Evolutionary conservation across 1,140 invertebrate genomes (phyloP).

Genomic region (Drosophila eugracilis): DNA sequence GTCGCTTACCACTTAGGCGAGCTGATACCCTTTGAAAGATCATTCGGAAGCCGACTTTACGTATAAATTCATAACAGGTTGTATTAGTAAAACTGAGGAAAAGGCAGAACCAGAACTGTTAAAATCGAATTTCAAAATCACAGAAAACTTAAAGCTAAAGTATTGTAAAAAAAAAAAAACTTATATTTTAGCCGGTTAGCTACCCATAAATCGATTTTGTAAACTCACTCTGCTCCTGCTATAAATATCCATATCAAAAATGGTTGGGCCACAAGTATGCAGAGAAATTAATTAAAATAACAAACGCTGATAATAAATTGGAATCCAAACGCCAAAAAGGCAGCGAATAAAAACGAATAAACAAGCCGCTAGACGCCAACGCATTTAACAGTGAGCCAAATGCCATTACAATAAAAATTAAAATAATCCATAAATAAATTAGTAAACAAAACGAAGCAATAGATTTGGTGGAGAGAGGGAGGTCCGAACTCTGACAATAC

Average conservation of each 20-base stretch:
- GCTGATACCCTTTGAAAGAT: conserved; percentile 28
- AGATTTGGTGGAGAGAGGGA: not conserved
- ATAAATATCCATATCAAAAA: conserved; percentile 48
- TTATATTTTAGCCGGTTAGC: conserved; percentile 21
- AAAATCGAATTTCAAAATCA: no score
- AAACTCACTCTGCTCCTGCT: conserved; percentile 10
- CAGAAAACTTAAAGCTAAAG: not conserved
- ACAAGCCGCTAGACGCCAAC: conserved; percentile 50
- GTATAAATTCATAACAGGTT: no score
- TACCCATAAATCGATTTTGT: conserved; percentile 11
- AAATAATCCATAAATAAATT: conserved; percentile 79
- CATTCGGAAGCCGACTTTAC: no score
- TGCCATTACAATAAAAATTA: conserved; percentile 71
- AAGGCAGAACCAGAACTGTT: no score
- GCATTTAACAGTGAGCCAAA: conserved; percentile 51
- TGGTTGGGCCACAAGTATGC: conserved; percentile 20
- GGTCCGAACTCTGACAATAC: conserved; percentile 17
- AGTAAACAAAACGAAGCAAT: conserved; percentile 54
- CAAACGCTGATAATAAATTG: conserved; percentile 71
- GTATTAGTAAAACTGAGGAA: no score
- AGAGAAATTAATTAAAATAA: conserved; percentile 78
- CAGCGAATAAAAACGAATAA: conserved; percentile 24
- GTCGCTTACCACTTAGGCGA: conserved; percentile 10
- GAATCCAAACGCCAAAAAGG: conserved; percentile 40
- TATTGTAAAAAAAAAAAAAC: no score